A percentile compares a stretch with the other conserved stretches of the same genome.
Conservation (phyloP, 2,888 invertebrate species). For the Yponomeuta sedellus region DNA sequence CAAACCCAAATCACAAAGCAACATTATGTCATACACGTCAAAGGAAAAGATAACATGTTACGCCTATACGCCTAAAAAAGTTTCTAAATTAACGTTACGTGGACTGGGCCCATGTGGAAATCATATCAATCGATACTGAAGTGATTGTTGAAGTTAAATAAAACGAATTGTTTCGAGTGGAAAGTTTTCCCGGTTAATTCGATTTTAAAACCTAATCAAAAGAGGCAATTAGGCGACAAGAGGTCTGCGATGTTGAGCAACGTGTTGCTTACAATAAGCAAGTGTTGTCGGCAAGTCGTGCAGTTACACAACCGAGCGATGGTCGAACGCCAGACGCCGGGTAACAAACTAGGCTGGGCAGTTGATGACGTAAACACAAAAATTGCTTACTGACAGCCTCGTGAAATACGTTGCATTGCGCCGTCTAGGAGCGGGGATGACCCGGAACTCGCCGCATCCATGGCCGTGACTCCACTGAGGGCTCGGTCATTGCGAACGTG, state of each 20-base stretch:
- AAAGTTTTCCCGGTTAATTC: conserved; percentile 39
- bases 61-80: conserved; percentile 6
- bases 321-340: conserved; percentile 58
- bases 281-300: conserved; percentile 69
- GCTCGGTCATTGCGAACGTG: conserved; percentile 23
- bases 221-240: conserved; percentile 65
- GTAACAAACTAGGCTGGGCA: conserved; percentile 68
- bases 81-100: conserved; percentile 2
- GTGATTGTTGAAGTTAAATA: conserved; percentile 2
- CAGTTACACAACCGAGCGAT: conserved; percentile 66
- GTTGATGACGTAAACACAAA: conserved; percentile 73
- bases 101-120: conserved; percentile 4
- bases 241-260: conserved; percentile 68
- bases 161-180: conserved; percentile 2
- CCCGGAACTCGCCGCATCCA: conserved; percentile 57
- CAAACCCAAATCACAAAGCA: not conserved
- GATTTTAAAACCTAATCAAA: conserved; percentile 53
- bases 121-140: conserved; percentile 10
- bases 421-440: conserved; percentile 52
- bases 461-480: conserved; percentile 45
- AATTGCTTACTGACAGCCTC: conserved; percentile 75
- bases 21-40: conserved; percentile 13
- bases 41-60: conserved; percentile 17
- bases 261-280: conserved; percentile 64
- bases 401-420: conserved; percentile 60